Evolutionary conservation across 1,140 invertebrate species (phyloP), one percentile per base, ranked within the genome.

Genomic region (Trichonephila inaurata): DNA sequence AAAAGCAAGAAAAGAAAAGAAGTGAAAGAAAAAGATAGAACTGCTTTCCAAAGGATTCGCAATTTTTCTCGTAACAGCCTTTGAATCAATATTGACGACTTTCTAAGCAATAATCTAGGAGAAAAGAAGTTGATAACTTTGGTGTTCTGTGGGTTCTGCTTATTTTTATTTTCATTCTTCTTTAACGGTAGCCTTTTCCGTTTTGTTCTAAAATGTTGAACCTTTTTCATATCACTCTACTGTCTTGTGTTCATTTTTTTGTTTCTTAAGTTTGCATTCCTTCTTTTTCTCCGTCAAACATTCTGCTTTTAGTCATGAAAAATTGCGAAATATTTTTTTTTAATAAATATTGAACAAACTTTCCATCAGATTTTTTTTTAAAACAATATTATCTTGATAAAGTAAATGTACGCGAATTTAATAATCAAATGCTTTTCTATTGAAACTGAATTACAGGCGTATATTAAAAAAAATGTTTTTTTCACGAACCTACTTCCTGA

Each of bases 1-100:
- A 58, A 88, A 88, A 33, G 1, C 21, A 44, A 58, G 24, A 66
- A 40, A 64, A 66, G 40, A 33, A 88, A 21, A 33, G n/a, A 88
- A 21, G 16, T 60, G 0, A 51, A 85, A 85, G 18, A 85, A 61
- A 33, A 77, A 83, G 44, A 19, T 28, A 44, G 28, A 44, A 82
- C 77, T 44, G 33, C 77, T 19, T 82, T 51, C 77, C 19, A 82
- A 19, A 28, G 77, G 77, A 51, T 82, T 82, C 44, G 33, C n/a
- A 66, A 64, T 88, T 64, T 88, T 88, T 28, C 60, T 61, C 33
- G 86, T 88, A 88, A 88, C 61, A 66, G 86, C 62, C 60, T 64
- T 64, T 64, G 86, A 88, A 88, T 88, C 86, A 88, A 88, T 88
- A 88, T 88, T 88, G 60, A 64, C 86, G 86, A 88, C 61, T 62